These are phyloP conservation scores for Lepus europaeus DNA, from an alignment of 2,113 vertebrate genomes.

Conservation along the genomic window DNA sequence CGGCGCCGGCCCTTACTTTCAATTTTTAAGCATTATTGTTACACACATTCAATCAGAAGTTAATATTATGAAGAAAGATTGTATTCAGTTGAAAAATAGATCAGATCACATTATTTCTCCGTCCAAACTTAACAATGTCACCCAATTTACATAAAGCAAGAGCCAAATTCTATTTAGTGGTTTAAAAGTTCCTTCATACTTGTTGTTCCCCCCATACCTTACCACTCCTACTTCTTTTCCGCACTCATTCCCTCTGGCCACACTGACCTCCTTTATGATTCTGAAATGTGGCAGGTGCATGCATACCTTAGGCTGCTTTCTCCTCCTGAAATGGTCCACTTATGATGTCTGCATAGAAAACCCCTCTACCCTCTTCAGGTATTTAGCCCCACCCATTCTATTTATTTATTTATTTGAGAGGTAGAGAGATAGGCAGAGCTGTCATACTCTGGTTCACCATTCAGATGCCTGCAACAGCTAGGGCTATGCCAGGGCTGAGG, in stretches of 20 bases:
- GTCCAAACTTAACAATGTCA: not conserved
- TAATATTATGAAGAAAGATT: not conserved
- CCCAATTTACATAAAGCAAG: not conserved
- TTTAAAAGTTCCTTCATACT: not conserved
- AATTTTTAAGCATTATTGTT: not conserved
- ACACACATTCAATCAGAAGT: not conserved
- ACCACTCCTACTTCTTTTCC: not conserved
- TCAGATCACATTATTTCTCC: not conserved
- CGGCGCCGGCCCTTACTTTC: not conserved
- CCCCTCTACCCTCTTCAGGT: not conserved
- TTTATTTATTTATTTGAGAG: no score
- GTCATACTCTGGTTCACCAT: no score
- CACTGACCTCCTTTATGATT: not conserved
- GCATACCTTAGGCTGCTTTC: not conserved
- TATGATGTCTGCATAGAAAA: not conserved
- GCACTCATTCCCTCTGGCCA: not conserved
- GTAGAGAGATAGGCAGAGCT: no score
- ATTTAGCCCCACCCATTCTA: not conserved
- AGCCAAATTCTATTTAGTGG: not conserved
- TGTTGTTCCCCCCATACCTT: not conserved
- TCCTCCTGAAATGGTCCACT: conserved; percentile 5
- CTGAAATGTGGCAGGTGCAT: not conserved
- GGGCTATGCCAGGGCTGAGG: no score
- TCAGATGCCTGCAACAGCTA: no score
- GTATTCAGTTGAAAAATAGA: not conserved